These are phyloP conservation scores for Odontophorus gujanensis DNA, from an alignment of 2,113 vertebrate species.

Conservation along the genomic window DNA sequence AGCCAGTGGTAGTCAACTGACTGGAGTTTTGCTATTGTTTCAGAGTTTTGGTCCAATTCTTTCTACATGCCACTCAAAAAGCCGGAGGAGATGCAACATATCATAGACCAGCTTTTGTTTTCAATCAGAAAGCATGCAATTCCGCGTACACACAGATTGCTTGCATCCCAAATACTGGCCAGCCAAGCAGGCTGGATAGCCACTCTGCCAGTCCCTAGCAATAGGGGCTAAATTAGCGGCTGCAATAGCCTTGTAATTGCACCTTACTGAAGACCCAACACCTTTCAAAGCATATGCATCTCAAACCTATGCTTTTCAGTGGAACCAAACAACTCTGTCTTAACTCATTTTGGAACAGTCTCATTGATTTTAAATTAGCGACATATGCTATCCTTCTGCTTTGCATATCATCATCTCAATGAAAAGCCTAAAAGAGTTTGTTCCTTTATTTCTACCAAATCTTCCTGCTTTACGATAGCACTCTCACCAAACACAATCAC, in stretches of 20 bases:
- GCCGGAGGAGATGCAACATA: neutral
- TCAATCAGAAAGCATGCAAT: neutral
- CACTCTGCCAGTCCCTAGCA: neutral
- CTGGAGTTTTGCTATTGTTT: neutral
- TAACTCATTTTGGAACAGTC: neutral
- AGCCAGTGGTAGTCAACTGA: neutral
- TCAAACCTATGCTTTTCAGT: neutral
- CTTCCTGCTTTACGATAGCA: neutral
- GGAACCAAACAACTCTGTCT: neutral
- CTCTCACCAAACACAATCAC: neutral
- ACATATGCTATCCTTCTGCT: neutral
- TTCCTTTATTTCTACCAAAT: neutral
- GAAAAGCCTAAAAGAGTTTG: neutral
- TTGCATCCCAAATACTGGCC: neutral
- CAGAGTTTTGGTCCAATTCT: neutral
- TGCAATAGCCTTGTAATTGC: neutral
- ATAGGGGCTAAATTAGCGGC: neutral
- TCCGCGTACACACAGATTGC: neutral
- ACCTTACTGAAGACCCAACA: neutral
- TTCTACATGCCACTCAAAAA: neutral
- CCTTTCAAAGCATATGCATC: neutral
- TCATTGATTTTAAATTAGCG: neutral
- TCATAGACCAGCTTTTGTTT: neutral
- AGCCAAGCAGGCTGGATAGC: neutral
- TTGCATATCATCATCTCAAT: neutral